Conservation (phyloP, 2,797 vertebrate species). For the Chromobotia macracanthus region DNA sequence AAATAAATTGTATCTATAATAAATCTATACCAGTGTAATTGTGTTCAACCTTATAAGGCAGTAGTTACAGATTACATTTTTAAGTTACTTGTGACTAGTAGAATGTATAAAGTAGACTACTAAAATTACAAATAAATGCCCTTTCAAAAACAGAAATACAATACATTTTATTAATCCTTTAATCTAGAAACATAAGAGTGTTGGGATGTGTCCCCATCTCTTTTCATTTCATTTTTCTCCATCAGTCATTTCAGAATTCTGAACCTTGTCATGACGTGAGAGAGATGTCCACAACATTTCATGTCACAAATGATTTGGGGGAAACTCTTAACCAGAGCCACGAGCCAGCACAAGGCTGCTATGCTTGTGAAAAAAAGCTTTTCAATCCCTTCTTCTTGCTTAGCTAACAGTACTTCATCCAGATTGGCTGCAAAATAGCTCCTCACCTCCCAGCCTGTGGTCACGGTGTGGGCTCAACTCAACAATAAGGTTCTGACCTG, state of each 20-base stretch:
- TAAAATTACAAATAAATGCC: neutral
- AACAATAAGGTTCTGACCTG: slow-evolving; percentile 75
- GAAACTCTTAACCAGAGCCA: slow-evolving; percentile 17
- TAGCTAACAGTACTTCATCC: slow-evolving; percentile 48
- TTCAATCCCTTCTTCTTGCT: slow-evolving; percentile 23
- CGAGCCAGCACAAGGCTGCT: neutral
- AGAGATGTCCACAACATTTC: slow-evolving; percentile 26
- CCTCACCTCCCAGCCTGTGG: slow-evolving; percentile 59
- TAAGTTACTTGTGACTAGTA: no score
- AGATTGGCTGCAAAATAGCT: slow-evolving; percentile 66
- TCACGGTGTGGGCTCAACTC: slow-evolving; percentile 67
- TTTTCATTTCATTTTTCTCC: neutral
- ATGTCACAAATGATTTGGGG: slow-evolving; percentile 13
- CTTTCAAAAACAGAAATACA: neutral
- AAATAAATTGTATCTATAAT: no score
- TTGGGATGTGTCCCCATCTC: neutral
- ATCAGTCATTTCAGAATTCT: slow-evolving; percentile 11
- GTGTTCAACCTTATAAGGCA: no score
- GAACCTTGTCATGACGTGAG: neutral
- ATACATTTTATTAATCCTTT: neutral
- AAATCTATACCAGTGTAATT: no score
- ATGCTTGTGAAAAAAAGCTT: neutral
- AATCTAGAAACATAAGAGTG: neutral
- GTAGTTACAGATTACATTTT: no score
- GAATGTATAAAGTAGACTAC: no score